phyloP scores from a whole-genome alignment of 2,888 invertebrate species.

The Cheilosia vulpina region DNA sequence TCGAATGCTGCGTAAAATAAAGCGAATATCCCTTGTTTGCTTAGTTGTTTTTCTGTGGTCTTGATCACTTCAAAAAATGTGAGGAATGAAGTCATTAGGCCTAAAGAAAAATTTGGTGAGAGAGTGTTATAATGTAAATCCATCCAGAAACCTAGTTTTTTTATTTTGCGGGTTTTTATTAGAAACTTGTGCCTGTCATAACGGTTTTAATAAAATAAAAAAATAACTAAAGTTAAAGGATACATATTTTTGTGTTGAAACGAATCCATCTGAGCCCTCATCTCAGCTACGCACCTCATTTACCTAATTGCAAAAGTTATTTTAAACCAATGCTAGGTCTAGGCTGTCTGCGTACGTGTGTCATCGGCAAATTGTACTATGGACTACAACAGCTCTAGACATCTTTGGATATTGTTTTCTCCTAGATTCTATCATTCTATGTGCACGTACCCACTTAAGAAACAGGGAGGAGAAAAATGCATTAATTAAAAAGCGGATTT shows the following conservation, averaged over 20 bases:
- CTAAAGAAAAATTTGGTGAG: not conserved
- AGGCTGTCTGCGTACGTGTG: not conserved
- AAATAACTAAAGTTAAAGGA: no score
- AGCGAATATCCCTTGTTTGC: slow-evolving; percentile 7
- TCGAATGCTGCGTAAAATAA: slow-evolving; percentile 1
- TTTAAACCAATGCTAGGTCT: not conserved
- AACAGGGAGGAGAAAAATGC: slow-evolving; percentile 14
- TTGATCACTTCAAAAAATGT: not conserved
- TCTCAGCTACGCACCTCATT: not conserved
- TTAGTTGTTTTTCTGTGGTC: slow-evolving; percentile 8
- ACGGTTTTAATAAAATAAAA: no score
- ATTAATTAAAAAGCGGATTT: slow-evolving; percentile 50
- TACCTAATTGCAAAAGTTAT: not conserved
- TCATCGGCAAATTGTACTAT: slow-evolving; percentile 8
- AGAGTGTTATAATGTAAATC: not conserved
- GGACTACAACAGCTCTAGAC: not conserved
- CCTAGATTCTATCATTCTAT: slow-evolving; percentile 18
- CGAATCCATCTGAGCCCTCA: not conserved
- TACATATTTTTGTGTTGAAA: no score
- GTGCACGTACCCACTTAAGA: not conserved
- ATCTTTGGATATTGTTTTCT: slow-evolving; percentile 16
- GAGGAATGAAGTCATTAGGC: slow-evolving; percentile 24
- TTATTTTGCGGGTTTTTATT: not conserved
- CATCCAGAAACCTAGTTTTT: not conserved
- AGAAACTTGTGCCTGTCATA: not conserved